phyloP scores from a whole-genome alignment of 2,888 invertebrate species.

The Dicyrtomina minuta region DNA sequence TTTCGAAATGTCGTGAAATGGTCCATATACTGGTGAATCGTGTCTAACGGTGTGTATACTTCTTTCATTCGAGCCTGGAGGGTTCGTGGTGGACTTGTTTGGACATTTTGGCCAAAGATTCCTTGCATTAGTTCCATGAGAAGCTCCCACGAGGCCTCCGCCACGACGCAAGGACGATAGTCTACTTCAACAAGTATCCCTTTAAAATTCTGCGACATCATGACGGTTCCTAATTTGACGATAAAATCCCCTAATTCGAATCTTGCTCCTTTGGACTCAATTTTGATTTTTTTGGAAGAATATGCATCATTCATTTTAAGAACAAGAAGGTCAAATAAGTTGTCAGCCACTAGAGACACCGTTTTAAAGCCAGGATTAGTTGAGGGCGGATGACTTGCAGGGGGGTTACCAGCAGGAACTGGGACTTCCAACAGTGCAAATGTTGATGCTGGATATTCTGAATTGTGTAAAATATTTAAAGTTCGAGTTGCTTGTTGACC shows the following conservation, averaged over 20 bases:
- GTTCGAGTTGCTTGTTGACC: slow-evolving; percentile 40
- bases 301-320: slow-evolving; percentile 84
- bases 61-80: slow-evolving; percentile 75
- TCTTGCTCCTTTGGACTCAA: slow-evolving; percentile 62
- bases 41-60: slow-evolving; percentile 85
- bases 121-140: slow-evolving; percentile 89
- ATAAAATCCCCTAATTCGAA: slow-evolving; percentile 77
- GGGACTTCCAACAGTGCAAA: slow-evolving; percentile 79
- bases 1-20: slow-evolving; percentile 88
- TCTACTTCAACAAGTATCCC: slow-evolving; percentile 92
- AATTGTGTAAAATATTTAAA: slow-evolving; percentile 76
- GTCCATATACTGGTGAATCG: slow-evolving; percentile 90
- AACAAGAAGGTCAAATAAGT: slow-evolving; percentile 86
- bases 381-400: slow-evolving; percentile 26
- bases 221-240: slow-evolving; percentile 88
- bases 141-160: slow-evolving; percentile 86
- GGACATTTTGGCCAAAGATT: slow-evolving; percentile 70
- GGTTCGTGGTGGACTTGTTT: slow-evolving; percentile 73
- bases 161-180: slow-evolving; percentile 85
- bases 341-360: slow-evolving; percentile 85
- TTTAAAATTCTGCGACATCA: slow-evolving; percentile 89
- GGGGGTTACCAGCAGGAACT: slow-evolving; percentile 15
- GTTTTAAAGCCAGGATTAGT: slow-evolving; percentile 68
- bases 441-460: slow-evolving; percentile 91
- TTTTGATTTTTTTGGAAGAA: slow-evolving; percentile 80